Base-by-base conservation (phyloP, 53 echinoderm and acorn worm species). In the Stichopus horrens region DNA sequence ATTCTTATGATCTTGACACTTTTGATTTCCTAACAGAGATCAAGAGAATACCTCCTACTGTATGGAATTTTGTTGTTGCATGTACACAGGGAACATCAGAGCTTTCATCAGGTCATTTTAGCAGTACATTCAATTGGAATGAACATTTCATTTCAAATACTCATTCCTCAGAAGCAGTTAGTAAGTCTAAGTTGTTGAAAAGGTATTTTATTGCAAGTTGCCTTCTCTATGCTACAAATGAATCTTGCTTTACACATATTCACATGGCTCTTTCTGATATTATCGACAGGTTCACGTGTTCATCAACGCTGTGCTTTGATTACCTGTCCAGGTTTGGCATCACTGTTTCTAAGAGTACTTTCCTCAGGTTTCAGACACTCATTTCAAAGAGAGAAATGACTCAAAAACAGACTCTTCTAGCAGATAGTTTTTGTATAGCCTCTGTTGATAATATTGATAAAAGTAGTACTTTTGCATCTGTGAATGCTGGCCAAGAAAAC, bases 241-340 rank as follows among this genome's bases (percentile, higher is more conserved):
- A 83, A 6, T 66, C 75, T 13, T 80, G 87, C 37, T 83, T 87
- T 81, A 86, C 71, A n/a, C 87, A 86, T 76, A 16, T 91, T 19
- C 88, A 91, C 21, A 86, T 91, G 68, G 52, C 86, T 22, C 9
- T 88, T 71, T 74, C 76, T 71, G 91, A 88, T 77, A 58, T 86
- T 8, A 54, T 88, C 79, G 88, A 91, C 54, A 19, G 86, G 51
- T 91, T 54, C 20, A 91, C 91, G 63, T 78, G 51, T 55, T 91
- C 91, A 53, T 91, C 91, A 22, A 79, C 91, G 8, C n/a, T 23
- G n/a, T 91, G 91, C 51, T 82, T 91, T 5, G 58, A 53, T 54
- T 55, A 87, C 53, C 60, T 91, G 3, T 88, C 91, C 5, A 52
- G 59, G 22, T 91, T 88, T 88, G 91, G 74, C 8, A 57, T 91